Evolutionary conservation across 2,888 invertebrate species (phyloP).

Genomic region (Drosophila histrio): DNA sequence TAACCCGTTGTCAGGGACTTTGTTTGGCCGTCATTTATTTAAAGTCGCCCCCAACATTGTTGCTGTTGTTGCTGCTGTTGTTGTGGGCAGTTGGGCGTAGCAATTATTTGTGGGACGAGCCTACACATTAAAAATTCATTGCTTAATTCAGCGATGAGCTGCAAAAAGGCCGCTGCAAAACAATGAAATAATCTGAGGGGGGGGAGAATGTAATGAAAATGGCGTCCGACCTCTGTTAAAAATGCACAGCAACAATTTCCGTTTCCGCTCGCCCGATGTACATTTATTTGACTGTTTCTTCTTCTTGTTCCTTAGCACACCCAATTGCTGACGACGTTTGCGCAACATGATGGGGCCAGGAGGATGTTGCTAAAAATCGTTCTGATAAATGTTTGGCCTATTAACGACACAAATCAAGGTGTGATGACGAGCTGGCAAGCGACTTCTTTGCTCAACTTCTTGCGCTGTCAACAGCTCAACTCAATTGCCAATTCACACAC

Average conservation of each 20-base stretch:
- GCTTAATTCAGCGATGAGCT: slow-evolving; percentile 46
- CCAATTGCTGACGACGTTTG: slow-evolving; percentile 61
- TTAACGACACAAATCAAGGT: slow-evolving; percentile 69
- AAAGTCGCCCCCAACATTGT: slow-evolving; percentile 2
- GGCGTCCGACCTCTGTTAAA: slow-evolving; percentile 71
- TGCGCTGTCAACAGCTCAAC: slow-evolving; percentile 22
- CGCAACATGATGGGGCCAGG: slow-evolving; percentile 44
- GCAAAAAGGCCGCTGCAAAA: slow-evolving; percentile 11
- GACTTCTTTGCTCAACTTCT: neutral
- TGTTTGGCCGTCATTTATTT: slow-evolving; percentile 31
- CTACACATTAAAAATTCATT: slow-evolving; percentile 67
- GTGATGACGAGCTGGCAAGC: slow-evolving; percentile 27
- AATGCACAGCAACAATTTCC: slow-evolving; percentile 78
- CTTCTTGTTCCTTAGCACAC: slow-evolving; percentile 34
- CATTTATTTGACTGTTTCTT: slow-evolving; percentile 1
- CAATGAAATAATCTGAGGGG: slow-evolving; percentile 17
- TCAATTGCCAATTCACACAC: slow-evolving; percentile 54
- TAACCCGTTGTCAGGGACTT: slow-evolving; percentile 31
- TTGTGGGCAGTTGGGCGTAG: neutral
- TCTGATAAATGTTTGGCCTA: slow-evolving; percentile 59
- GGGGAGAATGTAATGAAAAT: slow-evolving; percentile 33
- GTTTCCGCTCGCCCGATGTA: slow-evolving; percentile 64
- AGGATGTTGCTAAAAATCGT: neutral
- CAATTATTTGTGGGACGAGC: neutral
- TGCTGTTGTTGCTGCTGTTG: neutral